Evolutionary conservation across 2,888 invertebrate species (phyloP).

Genomic region (Acrocera orbiculus): DNA sequence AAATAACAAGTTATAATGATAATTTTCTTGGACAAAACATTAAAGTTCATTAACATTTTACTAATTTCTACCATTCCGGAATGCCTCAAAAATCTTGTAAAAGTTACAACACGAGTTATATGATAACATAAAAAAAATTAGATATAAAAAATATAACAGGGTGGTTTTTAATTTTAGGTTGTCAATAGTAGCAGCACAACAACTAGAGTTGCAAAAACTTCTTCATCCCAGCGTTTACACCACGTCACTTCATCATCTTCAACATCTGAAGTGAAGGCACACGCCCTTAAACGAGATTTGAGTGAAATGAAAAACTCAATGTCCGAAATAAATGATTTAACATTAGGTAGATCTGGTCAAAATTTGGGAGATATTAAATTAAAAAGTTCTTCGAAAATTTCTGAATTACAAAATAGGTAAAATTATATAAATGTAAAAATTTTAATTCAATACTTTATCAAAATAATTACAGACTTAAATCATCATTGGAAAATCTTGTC

Average conservation of each 20-base stretch:
- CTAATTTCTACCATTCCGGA: no score
- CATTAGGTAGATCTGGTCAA: slow-evolving; percentile 18
- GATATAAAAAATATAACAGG: no score
- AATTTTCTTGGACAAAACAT: no score
- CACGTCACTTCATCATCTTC: slow-evolving; percentile 20
- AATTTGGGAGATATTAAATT: slow-evolving; percentile 12
- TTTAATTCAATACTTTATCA: slow-evolving; percentile 1
- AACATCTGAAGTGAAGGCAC: slow-evolving; percentile 61
- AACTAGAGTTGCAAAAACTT: slow-evolving; percentile 27
- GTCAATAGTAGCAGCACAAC: slow-evolving; percentile 32
- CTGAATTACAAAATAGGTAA: slow-evolving; percentile 13
- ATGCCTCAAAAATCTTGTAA: no score
- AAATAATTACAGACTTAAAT: slow-evolving; percentile 47
- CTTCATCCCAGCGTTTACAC: slow-evolving; percentile 27
- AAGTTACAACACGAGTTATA: no score
- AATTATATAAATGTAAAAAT: not conserved
- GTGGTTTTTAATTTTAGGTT: slow-evolving; percentile 23
- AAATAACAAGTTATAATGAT: no score
- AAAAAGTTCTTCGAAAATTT: slow-evolving; percentile 12
- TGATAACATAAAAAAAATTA: no score
- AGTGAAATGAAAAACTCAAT: slow-evolving; percentile 52
- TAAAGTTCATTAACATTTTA: no score
- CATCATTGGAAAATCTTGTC: slow-evolving; percentile 62
- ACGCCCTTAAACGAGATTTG: slow-evolving; percentile 65
- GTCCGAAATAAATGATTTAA: slow-evolving; percentile 68